Evolutionary conservation across 2,888 invertebrate genomes (phyloP), one percentile per base, ranked within the genome.

Genomic region (Anorthoa munda): DNA sequence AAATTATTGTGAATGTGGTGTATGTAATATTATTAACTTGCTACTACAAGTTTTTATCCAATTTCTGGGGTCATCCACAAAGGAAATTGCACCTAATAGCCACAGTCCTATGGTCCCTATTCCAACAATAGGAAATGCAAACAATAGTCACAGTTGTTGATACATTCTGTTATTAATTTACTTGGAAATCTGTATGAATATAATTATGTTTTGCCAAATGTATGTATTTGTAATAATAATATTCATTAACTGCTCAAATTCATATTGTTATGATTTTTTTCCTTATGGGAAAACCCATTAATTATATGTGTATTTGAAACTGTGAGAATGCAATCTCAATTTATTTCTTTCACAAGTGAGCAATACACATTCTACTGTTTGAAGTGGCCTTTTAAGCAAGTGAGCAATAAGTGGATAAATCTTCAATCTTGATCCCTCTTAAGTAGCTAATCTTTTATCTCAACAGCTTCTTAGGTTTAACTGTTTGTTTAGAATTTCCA

Each of bases 391-490:
- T 39, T 31, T 7, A 5, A 31, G 31, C 31, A 31, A 31, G 9
- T 39, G 9, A 39, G 39, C 39, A 39, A 39, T 39, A 56, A 56
- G 55, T 67, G 39, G 48, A 68, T 46, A 51, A 50, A 63, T 63
- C 75, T 39, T 51, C 5, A 48, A 61, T 67, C 60, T 73, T 18
- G 12, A 74, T 23, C 13, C 39, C 31, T 48, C 60, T 23, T 26
- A 81, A 50, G 60, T 68, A 70, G 31, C 1, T 71, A 70, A 82
- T 78, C 53, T 69, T 60, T 55, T 78, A 71, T 78, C 66, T 53
- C 31, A n/a, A 63, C 51, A 63, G 45, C 3, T 1, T 55, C 50
- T 70, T 59, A 21, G 21, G n/a, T 50, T 73, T 66, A 72, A 75
- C 26, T 23, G 21, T 58, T 73, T 45, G 26, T 70, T 70, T 69